Evolutionary conservation across 2,797 vertebrate species (phyloP).

Genomic region (Cyclura pinguis): DNA sequence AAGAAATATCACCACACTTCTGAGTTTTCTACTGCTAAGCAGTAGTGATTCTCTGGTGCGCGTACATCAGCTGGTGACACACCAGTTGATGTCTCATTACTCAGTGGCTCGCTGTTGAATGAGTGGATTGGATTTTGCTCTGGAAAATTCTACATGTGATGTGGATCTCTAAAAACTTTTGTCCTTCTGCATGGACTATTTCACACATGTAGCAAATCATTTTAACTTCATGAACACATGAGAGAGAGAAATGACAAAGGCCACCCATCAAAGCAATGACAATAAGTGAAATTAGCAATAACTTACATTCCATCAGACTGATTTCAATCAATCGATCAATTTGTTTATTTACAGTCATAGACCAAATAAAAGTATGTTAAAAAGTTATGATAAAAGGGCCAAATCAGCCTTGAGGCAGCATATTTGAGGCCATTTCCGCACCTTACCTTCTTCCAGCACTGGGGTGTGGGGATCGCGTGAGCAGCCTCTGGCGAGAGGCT

Average conservation of each 20-base stretch:
- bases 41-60: background rate
- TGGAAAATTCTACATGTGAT: background rate
- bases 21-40: background rate
- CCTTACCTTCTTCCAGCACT: too few species aligned
- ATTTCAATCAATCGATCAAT: too few species aligned
- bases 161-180: background rate
- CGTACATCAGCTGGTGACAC: background rate
- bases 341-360: too few species aligned
- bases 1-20: background rate
- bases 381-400: too few species aligned
- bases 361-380: too few species aligned
- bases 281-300: fast-evolving
- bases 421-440: too few species aligned
- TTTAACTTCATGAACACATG: background rate
- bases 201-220: background rate
- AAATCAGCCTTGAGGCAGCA: too few species aligned
- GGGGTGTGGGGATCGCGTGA: too few species aligned
- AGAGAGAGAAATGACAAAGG: background rate
- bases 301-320: background rate
- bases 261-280: background rate
- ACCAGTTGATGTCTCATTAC: background rate
- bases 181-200: background rate
- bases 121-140: background rate
- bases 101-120: background rate
- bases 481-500: too few species aligned